phyloP scores from a whole-genome alignment of 2,113 vertebrate genomes.

The Pygoscelis antarcticus region DNA sequence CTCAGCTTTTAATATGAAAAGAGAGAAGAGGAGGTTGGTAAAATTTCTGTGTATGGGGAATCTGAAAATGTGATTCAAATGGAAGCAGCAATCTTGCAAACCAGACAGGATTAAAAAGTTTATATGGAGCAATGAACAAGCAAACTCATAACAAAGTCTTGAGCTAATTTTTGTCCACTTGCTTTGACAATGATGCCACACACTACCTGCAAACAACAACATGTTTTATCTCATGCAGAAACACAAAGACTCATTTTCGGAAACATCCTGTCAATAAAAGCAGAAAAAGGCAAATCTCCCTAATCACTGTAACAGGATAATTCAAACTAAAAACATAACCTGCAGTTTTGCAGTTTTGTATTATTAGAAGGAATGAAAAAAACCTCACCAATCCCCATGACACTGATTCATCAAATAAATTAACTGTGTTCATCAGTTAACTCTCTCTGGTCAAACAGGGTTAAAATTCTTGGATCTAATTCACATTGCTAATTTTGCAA shows the following conservation, averaged over 20 bases:
- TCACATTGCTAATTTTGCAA: slow-evolving; percentile 38
- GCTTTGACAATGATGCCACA: background rate
- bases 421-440: slow-evolving; percentile 55
- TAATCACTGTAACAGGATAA: background rate
- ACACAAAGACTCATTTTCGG: background rate
- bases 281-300: background rate
- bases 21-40: background rate
- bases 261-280: background rate
- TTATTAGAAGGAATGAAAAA: slow-evolving; percentile 24
- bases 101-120: background rate
- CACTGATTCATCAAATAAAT: slow-evolving; percentile 63
- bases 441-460: slow-evolving; percentile 54
- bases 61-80: background rate
- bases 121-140: background rate
- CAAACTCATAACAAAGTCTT: background rate
- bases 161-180: background rate
- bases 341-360: slow-evolving; percentile 1
- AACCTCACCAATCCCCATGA: background rate
- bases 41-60: background rate
- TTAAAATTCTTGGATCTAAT: slow-evolving; percentile 56
- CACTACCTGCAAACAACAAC: background rate
- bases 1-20: background rate
- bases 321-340: background rate
- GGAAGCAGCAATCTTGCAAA: background rate
- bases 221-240: background rate